Conservation (phyloP, 1,140 invertebrate species). For the Gryon sp. region DNA sequence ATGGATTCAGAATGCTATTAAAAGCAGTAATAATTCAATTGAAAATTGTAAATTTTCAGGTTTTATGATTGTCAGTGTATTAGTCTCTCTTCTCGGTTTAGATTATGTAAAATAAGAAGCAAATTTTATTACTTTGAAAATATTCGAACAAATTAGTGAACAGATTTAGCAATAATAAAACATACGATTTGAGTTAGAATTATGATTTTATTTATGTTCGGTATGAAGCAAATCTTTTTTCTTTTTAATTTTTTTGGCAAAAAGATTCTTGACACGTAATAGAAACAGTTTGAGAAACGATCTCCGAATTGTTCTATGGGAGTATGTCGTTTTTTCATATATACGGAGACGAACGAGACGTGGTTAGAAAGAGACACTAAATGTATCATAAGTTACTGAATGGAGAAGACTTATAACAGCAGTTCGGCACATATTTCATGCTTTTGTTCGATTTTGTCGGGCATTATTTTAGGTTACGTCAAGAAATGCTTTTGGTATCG, state of each 20-base stretch:
- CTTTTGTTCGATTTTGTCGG: constrained; percentile 79
- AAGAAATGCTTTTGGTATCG: constrained; percentile 74
- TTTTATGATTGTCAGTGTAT: no score
- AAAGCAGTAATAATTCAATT: no score
- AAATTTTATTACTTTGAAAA: neutral
- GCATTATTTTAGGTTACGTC: constrained; percentile 79
- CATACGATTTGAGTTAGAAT: constrained; percentile 14
- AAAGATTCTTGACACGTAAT: constrained; percentile 56
- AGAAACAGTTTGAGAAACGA: constrained; percentile 63
- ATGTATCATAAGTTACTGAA: constrained; percentile 77
- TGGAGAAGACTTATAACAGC: constrained; percentile 70
- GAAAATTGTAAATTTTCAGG: no score
- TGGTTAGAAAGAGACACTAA: constrained; percentile 55
- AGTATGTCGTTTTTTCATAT: constrained; percentile 60
- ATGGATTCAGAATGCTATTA: no score
- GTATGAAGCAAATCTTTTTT: constrained; percentile 45
- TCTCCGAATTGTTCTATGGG: constrained; percentile 60
- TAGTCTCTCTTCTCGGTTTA: no score
- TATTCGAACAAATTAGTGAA: constrained; percentile 7
- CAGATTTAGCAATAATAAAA: constrained; percentile 10
- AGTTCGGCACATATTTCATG: constrained; percentile 76
- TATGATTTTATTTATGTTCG: constrained; percentile 59
- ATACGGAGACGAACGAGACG: constrained; percentile 40
- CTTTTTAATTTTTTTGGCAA: no score
- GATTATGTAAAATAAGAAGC: no score